Base-by-base conservation (phyloP, 2,888 invertebrate species). In the Octonoba sinensis region DNA sequence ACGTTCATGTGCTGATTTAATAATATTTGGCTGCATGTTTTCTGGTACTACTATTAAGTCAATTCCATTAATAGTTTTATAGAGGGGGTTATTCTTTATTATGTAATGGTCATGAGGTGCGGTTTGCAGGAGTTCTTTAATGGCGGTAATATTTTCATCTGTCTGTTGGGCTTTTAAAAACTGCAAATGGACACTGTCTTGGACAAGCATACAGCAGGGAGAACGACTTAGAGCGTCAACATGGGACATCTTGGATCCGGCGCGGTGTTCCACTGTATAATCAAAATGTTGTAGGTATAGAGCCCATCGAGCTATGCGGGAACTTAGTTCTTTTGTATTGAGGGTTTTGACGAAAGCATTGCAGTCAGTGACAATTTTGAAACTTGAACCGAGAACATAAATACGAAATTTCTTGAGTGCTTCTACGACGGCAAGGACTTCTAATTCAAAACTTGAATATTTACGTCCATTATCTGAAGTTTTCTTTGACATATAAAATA, bases 101-200 rank as follows among this genome's bases (percentile, higher is more conserved):
- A 67, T 56, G 8, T 22, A 67, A 1, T 22, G 13, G 1, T 67
- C 67, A 36, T 67, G 18, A 27, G 36, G n/a, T 27, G 24, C 2
- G 1, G 2, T 24, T 22, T 27, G 6, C 13, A 54, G 18, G 18
- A 67, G 27, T 16, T n/a, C 24, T n/a, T 54, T 54, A 18, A 67
- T 54, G 3, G 54, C 56, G 18, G 16, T 27, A 12, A 67, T 54
- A n/a, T 54, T 15, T 2, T 54, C 54, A 36, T 67, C 54, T 18
- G 36, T n/a, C 4, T 67, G 27, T 49, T 67, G 67, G 12, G 67
- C 67, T 67, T 67, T 24, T n/a, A 18, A 11, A 36, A 56, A 8
- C n/a, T 36, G 27, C 12, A 56, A 12, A 36, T 27, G 20, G 22
- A 54, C 0, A 51, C 24, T 12, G 0, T 51, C 51, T 24, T 22